Conservation (phyloP, 1,140 invertebrate species). For the Cotesia vestalis region DNA sequence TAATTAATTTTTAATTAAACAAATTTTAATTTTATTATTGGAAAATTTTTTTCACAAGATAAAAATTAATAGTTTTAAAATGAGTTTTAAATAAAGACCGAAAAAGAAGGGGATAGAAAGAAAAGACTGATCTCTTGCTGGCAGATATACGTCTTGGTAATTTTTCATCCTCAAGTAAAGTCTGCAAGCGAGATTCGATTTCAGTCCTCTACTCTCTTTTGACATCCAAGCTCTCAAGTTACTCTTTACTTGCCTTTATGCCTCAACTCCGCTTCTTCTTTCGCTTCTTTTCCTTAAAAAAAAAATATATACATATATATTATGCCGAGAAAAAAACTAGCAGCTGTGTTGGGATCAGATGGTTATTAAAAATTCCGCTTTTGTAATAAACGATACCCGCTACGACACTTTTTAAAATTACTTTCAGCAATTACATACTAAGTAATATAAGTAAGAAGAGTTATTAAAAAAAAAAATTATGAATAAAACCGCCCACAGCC, state of each 20-base stretch:
- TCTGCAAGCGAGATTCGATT: constrained; percentile 47
- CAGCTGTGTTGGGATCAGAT: constrained; percentile 7
- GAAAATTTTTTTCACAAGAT: not conserved
- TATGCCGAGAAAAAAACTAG: not conserved
- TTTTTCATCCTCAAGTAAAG: constrained; percentile 37
- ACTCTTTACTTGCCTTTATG: constrained; percentile 25
- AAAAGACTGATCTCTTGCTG: constrained; percentile 7
- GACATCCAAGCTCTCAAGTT: constrained; percentile 22
- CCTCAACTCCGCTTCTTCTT: constrained; percentile 46
- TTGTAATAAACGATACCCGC: not conserved
- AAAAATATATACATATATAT: not conserved
- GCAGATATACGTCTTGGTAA: constrained; percentile 30
- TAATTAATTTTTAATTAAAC: no score
- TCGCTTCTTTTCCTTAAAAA: constrained; percentile 39
- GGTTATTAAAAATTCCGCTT: constrained; percentile 13
- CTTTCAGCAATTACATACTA: no score
- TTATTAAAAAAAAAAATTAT: no score
- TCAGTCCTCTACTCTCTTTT: constrained; percentile 38
- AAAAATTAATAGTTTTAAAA: constrained; percentile 17
- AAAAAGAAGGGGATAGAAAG: not conserved
- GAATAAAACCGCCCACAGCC: no score
- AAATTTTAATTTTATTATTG: no score
- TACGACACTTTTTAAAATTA: no score
- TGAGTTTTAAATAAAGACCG: not conserved
- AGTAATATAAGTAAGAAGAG: no score